Evolutionary conservation across 1,140 invertebrate genomes (phyloP), one percentile per base, ranked within the genome.

Genomic region (Drosophila miranda): DNA sequence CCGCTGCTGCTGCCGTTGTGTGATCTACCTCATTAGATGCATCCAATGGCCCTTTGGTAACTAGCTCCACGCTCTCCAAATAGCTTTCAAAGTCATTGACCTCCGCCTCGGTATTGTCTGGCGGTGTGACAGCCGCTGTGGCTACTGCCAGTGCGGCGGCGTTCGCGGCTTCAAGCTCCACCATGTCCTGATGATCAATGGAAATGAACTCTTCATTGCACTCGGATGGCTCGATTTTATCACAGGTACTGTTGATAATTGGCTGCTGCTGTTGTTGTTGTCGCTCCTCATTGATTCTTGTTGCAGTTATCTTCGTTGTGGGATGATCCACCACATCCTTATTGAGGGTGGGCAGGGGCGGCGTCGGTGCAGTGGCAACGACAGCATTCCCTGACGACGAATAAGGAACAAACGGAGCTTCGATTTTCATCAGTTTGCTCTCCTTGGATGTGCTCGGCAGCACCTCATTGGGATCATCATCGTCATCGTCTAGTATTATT

Each of bases 221-320:
- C 55, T 70, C 71, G 53, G 60, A 61, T 80, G 64, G 52, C 57
- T 86, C 81, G 61, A 71, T 75, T 86, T 82, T 87, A 90, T 75
- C 86, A 90, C 89, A 90, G 89, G 89, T 90, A 90, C 89, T 90
- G 75, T 89, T 90, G 66, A 84, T 83, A 88, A 88, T 52, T 76
- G 70, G 71, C 70, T 87, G 81, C 46, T 62, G 48, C 13, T 66
- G 74, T 21, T 87, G 81, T 50, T 62, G 48, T 14, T 62, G 74
- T 21, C 61, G 30, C 19, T 57, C 49, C 16, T 67, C 59, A 14
- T 45, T 50, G 34, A 41, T 41, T 30, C 41, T 28, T 6, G 44
- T 28, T 7, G 43, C 34, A 13, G 34, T 5, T 38, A 38, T 26
- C 43, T 50, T 21, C 43, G 28, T 21, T 51, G 55, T 19, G 9